Conservation (phyloP, 2,113 vertebrate species). For the Xerus inauris region DNA sequence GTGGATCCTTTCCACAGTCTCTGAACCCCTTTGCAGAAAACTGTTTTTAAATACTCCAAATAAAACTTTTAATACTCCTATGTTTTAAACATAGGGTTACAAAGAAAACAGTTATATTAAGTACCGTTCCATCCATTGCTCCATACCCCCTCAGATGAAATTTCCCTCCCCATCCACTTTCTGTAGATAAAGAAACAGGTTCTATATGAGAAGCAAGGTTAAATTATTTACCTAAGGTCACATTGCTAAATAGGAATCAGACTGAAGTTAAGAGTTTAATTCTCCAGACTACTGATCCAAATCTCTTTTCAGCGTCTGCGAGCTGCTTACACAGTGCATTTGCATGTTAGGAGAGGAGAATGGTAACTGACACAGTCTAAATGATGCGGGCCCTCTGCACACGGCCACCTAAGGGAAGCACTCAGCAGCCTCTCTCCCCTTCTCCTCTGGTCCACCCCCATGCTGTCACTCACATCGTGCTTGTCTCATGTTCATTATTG, state of each 20-base stretch:
- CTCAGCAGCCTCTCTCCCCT: fast-evolving
- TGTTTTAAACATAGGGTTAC: not conserved
- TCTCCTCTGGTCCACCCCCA: not conserved
- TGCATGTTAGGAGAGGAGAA: slow-evolving; percentile 27
- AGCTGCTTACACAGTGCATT: not conserved
- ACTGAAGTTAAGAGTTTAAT: slow-evolving; percentile 48
- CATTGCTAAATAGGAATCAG: slow-evolving; percentile 23
- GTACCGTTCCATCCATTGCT: not conserved
- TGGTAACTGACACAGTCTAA: not conserved
- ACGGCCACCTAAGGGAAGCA: not conserved
- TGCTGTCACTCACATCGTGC: not conserved
- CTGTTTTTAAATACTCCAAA: not conserved
- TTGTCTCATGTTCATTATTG: not conserved
- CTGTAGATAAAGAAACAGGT: slow-evolving; percentile 1
- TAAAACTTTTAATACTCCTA: too few species aligned
- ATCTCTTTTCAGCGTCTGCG: not conserved
- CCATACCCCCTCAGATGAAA: not conserved
- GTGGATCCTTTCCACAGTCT: not conserved
- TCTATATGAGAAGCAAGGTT: not conserved
- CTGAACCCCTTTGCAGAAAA: not conserved
- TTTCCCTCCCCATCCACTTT: not conserved
- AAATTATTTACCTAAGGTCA: slow-evolving; percentile 45
- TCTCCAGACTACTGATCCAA: slow-evolving; percentile 60
- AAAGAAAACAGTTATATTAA: slow-evolving; percentile 4
- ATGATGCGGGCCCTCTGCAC: not conserved